Evolutionary conservation across 2,888 invertebrate genomes (phyloP).

Genomic region (Drosophila recens): DNA sequence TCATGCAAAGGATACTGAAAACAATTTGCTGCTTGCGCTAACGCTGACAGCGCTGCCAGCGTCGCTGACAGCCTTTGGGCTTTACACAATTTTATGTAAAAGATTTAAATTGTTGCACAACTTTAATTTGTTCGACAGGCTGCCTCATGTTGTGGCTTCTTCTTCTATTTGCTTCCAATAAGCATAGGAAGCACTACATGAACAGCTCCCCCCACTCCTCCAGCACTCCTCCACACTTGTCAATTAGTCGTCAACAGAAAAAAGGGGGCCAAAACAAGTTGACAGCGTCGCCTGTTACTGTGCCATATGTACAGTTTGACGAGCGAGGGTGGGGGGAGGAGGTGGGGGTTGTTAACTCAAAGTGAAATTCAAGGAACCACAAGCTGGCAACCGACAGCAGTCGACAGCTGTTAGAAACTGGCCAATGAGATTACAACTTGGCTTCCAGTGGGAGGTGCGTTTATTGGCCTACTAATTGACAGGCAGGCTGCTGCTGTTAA

Average conservation of each 20-base stretch:
- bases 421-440: slow-evolving; percentile 27
- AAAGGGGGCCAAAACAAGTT: slow-evolving; percentile 28
- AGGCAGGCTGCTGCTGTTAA: slow-evolving; percentile 16
- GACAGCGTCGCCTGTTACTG: slow-evolving; percentile 21
- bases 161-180: slow-evolving; percentile 8
- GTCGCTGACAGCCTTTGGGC: slow-evolving; percentile 17
- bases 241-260: slow-evolving; percentile 59
- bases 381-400: slow-evolving; percentile 27
- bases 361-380: slow-evolving; percentile 56
- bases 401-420: slow-evolving; percentile 57
- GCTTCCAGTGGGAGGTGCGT: slow-evolving; percentile 3
- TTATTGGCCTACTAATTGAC: slow-evolving; percentile 27
- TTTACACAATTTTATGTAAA: slow-evolving; percentile 52
- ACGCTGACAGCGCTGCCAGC: slow-evolving; percentile 30
- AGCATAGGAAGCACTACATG: slow-evolving; percentile 17
- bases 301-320: slow-evolving; percentile 7
- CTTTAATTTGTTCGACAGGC: slow-evolving; percentile 45
- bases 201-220: not conserved
- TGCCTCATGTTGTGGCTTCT: slow-evolving; percentile 19
- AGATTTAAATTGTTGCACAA: slow-evolving; percentile 75
- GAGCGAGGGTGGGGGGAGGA: not conserved
- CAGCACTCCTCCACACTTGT: slow-evolving; percentile 41
- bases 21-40: slow-evolving; percentile 27
- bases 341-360: slow-evolving; percentile 6
- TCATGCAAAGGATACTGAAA: slow-evolving; percentile 74